Evolutionary conservation across 30 jellyfish, hydroid and myxozoan genomes (phyloP).

Genomic region (Nemopilema nomurai): DNA sequence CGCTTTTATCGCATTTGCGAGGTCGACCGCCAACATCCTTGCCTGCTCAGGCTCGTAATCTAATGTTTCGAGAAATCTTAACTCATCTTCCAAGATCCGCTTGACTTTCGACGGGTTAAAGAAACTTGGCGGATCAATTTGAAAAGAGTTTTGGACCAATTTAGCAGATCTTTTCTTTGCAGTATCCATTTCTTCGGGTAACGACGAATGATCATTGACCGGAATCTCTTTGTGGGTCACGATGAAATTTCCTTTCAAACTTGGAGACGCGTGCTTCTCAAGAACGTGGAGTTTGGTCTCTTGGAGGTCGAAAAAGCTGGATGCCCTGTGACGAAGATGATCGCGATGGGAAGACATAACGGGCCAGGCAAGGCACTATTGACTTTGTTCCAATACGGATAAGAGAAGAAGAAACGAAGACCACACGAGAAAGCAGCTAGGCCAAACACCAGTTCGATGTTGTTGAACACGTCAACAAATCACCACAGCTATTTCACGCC

Average conservation of each 20-base stretch:
- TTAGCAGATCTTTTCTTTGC: neutral
- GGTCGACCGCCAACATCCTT: slow-evolving; percentile 12
- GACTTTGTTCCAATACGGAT: neutral
- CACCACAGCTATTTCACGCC: slow-evolving; percentile 24
- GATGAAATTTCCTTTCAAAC: slow-evolving; percentile 25
- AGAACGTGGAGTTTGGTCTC: neutral
- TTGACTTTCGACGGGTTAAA: slow-evolving; percentile 47
- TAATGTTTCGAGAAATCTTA: slow-evolving; percentile 9
- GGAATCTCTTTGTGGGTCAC: slow-evolving; percentile 55
- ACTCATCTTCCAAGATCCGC: slow-evolving; percentile 41
- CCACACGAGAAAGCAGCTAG: neutral
- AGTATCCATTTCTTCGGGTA: neutral
- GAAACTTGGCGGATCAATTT: slow-evolving; percentile 34
- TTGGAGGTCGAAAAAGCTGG: slow-evolving; percentile 47
- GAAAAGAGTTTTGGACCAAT: slow-evolving; percentile 44
- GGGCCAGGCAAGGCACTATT: too few relatives aligned
- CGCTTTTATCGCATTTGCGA: slow-evolving; percentile 52
- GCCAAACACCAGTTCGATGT: neutral
- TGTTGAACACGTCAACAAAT: neutral
- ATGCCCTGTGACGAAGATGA: slow-evolving; percentile 27
- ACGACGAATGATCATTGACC: neutral
- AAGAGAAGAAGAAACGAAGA: neutral
- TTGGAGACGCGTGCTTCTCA: slow-evolving; percentile 24
- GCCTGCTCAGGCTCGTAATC: slow-evolving; percentile 50
- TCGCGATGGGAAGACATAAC: neutral